Conservation (phyloP, 1,140 invertebrate genomes). For the Tetraneura akinire region DNA sequence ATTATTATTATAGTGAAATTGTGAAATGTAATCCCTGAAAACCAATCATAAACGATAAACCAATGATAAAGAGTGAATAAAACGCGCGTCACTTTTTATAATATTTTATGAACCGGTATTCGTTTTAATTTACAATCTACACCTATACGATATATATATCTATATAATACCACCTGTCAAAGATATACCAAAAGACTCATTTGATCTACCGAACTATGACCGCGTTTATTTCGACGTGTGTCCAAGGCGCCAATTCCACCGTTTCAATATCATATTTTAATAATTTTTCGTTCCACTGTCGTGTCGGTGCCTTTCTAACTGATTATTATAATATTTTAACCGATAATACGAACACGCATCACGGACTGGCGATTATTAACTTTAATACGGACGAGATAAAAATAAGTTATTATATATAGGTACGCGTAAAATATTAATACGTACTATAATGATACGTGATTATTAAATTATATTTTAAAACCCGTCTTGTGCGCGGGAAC, state of each 20-base stretch:
- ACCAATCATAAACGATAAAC: slow-evolving; percentile 35
- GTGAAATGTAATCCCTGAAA: slow-evolving; percentile 35
- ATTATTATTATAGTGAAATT: background rate
- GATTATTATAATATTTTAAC: background rate
- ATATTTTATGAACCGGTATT: slow-evolving; percentile 30
- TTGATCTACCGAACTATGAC: background rate
- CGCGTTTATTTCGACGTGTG: background rate
- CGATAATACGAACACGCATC: background rate
- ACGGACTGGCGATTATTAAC: background rate
- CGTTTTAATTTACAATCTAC: slow-evolving; percentile 35
- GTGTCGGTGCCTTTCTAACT: no score
- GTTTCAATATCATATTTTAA: background rate
- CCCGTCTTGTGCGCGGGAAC: background rate
- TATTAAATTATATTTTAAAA: background rate
- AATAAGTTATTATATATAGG: no score
- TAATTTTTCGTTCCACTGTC: background rate
- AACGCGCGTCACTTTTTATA: background rate
- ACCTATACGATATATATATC: slow-evolving; percentile 26
- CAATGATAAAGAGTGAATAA: slow-evolving; percentile 19
- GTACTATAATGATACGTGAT: no score
- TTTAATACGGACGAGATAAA: no score
- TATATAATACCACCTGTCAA: background rate
- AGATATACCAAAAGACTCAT: slow-evolving; percentile 4
- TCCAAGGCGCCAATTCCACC: slow-evolving; percentile 21
- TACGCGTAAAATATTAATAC: no score